Evolutionary conservation across 2,113 vertebrate genomes (phyloP), one percentile per base, ranked within the genome.

Genomic region (Thymallus thymallus): DNA sequence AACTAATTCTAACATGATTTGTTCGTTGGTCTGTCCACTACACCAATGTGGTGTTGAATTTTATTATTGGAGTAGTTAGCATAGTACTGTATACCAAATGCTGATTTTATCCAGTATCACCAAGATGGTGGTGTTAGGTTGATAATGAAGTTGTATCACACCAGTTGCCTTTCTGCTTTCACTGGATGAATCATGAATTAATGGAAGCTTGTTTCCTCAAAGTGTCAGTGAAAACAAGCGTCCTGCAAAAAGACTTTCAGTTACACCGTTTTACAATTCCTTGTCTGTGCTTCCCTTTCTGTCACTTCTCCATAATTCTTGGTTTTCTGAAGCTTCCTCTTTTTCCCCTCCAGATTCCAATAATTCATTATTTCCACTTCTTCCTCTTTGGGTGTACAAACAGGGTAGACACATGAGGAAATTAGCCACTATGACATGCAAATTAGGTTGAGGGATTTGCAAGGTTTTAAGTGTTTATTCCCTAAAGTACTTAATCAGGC

Each of bases 261-360:
- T 92, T 93, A 86, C 80, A 84, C 81, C 81, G 91, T 92, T 93
- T 89, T 86, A 93, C 88, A 93, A 96, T 96, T 97, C 97, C 96
- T 93, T 91, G 79, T 90, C 87, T 85, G 83, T 89, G 95, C 95
- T 98, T 97, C 96, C 96, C 93, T 96, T 96, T 97, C 93, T 95
- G 95, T 94, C 93, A 96, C 96, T 98, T 96, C 97, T 97, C 96
- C 96, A 94, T 95, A 95, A 94, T 89, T 96, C 95, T 95, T 95
- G 81, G 85, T 89, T 88, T 88, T 85, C 77, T 81, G 86, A 80
- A 90, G 94, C 95, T 98, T 97, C 97, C 97, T 93, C 96, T 99
- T 98, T 95, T 83, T 90, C 91, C 35, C 94, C 94, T 93, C 18
- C 18, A 84, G 91, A 96, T 96, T 94, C 96, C 95, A 96, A 93